phyloP scores from a whole-genome alignment of 1,140 invertebrate genomes.

The Zaprionus lachaisei region DNA sequence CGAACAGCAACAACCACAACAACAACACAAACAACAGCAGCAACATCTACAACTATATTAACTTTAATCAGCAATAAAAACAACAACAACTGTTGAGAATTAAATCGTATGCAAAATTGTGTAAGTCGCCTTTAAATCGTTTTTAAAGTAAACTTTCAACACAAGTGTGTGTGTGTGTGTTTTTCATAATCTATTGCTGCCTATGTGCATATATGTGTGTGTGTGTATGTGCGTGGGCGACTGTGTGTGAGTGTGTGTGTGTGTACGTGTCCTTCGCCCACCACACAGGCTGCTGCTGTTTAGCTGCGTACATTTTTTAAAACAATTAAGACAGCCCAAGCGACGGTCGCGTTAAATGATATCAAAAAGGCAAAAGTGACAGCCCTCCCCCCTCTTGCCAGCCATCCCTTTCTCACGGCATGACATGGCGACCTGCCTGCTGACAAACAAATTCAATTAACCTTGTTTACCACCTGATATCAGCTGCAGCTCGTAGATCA shows the following conservation, averaged over 20 bases:
- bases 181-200: constrained; percentile 7
- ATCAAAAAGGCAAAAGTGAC: neutral
- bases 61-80: constrained; percentile 25
- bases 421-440: constrained; percentile 1
- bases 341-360: constrained; percentile 21
- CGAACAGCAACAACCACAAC: neutral
- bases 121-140: constrained; percentile 33
- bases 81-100: constrained; percentile 1
- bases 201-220: constrained; percentile 33
- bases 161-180: constrained; percentile 17
- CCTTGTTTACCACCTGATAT: constrained; percentile 21
- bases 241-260: constrained; percentile 22
- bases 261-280: constrained; percentile 57
- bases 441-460: constrained; percentile 40
- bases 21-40: constrained; percentile 12
- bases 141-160: constrained; percentile 16
- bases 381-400: no score
- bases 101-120: constrained; percentile 28
- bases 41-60: constrained; percentile 19
- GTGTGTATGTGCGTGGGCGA: constrained; percentile 48
- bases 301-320: constrained; percentile 50
- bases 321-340: constrained; percentile 56
- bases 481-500: constrained; percentile 25
- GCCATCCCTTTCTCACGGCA: no score
- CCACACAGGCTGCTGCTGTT: constrained; percentile 14